phyloP scores from a whole-genome alignment of 2,888 invertebrate genomes.

The Plebejus melissa region DNA sequence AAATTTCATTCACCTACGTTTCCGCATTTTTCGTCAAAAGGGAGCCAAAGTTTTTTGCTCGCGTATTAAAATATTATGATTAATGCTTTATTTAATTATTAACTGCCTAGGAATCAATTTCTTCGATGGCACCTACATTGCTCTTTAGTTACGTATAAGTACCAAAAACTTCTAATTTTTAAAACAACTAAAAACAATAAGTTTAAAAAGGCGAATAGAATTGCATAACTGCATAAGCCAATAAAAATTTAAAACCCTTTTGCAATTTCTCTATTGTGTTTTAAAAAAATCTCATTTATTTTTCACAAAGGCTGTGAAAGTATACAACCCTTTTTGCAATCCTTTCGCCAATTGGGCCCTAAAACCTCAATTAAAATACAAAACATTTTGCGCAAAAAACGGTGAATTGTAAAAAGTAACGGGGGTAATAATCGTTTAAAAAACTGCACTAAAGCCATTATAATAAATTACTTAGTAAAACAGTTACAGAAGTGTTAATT shows the following conservation, averaged over 20 bases:
- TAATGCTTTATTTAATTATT: too few species aligned
- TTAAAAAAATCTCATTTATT: constrained; percentile 14
- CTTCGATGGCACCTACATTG: neutral
- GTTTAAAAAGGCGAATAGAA: neutral
- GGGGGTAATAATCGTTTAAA: constrained; percentile 41
- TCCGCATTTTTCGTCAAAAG: too few species aligned
- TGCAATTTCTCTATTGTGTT: constrained; percentile 22
- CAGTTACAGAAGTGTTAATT: too few species aligned
- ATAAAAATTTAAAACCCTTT: constrained; percentile 9
- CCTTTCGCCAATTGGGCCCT: constrained; percentile 48
- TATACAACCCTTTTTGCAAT: constrained; percentile 55
- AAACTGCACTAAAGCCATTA: constrained; percentile 29
- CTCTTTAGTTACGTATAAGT: neutral
- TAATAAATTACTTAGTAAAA: too few species aligned
- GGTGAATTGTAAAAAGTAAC: constrained; percentile 45
- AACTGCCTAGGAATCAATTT: too few species aligned
- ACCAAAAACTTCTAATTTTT: neutral
- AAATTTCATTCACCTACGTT: too few species aligned
- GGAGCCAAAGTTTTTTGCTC: too few species aligned
- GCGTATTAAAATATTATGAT: too few species aligned
- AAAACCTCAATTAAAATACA: constrained; percentile 43
- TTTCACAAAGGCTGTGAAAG: constrained; percentile 32
- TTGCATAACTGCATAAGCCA: neutral
- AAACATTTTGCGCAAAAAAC: constrained; percentile 36
- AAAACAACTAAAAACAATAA: neutral